Evolutionary conservation across 1,140 invertebrate species (phyloP).

Genomic region (Camponotus pennsylvanicus): DNA sequence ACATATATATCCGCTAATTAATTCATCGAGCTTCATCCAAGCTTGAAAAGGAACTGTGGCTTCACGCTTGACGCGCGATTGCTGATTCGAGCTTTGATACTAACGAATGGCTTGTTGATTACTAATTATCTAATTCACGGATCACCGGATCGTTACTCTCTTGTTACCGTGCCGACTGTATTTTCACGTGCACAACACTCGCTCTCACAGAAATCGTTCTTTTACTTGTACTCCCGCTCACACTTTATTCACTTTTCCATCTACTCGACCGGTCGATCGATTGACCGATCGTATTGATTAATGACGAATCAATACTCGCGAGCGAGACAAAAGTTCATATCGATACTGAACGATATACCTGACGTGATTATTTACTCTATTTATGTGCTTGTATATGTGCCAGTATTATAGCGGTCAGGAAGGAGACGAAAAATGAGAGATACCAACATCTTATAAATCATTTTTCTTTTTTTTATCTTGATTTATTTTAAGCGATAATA

Average conservation of each 20-base stretch:
- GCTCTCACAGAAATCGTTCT: slow-evolving; percentile 44
- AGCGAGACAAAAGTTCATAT: slow-evolving; percentile 9
- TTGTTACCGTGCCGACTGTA: slow-evolving; percentile 33
- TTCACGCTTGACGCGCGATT: slow-evolving; percentile 81
- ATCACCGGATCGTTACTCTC: slow-evolving; percentile 52
- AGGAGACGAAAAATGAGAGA: slow-evolving; percentile 20
- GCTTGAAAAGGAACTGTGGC: slow-evolving; percentile 73
- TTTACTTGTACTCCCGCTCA: slow-evolving; percentile 1
- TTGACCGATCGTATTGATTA: background rate
- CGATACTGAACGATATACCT: background rate
- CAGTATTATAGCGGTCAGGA: slow-evolving; percentile 36
- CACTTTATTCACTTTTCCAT: background rate
- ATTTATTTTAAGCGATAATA: background rate
- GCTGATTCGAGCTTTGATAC: slow-evolving; percentile 77
- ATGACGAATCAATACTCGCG: background rate
- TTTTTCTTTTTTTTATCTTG: background rate
- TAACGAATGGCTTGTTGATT: slow-evolving; percentile 80
- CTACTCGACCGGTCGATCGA: background rate
- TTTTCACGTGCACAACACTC: slow-evolving; percentile 34
- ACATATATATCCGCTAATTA: slow-evolving; percentile 51
- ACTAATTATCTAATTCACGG: slow-evolving; percentile 71
- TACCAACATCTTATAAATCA: slow-evolving; percentile 1
- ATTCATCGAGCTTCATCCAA: slow-evolving; percentile 70
- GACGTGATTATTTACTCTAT: slow-evolving; percentile 25
- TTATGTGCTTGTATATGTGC: slow-evolving; percentile 46